A percentile compares a stretch with the other conserved stretches of the same genome.
Conservation (phyloP, 2,888 invertebrate genomes). For the Luffia ferchaultella region DNA sequence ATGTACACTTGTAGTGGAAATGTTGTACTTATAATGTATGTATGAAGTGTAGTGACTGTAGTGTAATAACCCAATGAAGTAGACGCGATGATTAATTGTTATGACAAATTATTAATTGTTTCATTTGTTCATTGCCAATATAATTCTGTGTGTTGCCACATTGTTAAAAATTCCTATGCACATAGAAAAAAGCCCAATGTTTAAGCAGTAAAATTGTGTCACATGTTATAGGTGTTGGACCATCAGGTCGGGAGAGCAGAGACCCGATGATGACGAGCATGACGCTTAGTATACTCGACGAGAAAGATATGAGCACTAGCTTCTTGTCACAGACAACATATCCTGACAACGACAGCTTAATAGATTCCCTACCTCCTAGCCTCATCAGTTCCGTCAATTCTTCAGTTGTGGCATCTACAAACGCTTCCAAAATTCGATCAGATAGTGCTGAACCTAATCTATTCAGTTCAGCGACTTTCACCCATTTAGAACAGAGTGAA, state of each 20-base stretch:
- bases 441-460: constrained; percentile 37
- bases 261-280: constrained; percentile 59
- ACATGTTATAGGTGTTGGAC: constrained; percentile 37
- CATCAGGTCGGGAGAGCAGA: constrained; percentile 43
- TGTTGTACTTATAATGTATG: no score
- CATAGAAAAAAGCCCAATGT: no score
- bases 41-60: no score
- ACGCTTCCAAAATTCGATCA: constrained; percentile 29
- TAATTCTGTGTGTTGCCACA: no score
- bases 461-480: constrained; percentile 53
- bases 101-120: no score
- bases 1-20: no score
- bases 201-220: no score
- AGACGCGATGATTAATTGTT: no score
- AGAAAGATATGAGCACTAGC: constrained; percentile 61
- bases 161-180: no score
- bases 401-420: constrained; percentile 38
- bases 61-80: no score
- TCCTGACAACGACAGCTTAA: constrained; percentile 52
- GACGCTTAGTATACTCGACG: constrained; percentile 57
- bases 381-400: constrained; percentile 56
- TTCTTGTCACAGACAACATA: constrained; percentile 58
- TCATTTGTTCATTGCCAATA: no score
- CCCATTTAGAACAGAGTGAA: constrained; percentile 49
- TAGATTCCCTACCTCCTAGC: constrained; percentile 54